phyloP scores from a whole-genome alignment of 2,113 vertebrate species.

The Xenopus borealis region DNA sequence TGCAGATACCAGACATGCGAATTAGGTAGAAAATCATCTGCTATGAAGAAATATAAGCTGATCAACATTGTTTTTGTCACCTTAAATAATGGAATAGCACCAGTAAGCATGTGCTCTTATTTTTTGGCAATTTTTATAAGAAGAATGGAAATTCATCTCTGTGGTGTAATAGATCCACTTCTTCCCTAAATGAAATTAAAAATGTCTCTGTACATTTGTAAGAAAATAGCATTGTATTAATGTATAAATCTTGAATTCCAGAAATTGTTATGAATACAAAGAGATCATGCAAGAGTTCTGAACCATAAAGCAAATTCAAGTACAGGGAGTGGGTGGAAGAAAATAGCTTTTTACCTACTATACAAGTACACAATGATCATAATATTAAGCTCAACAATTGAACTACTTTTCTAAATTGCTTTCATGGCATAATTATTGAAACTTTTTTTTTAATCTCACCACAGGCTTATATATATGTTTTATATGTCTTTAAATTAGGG shows the following conservation, averaged over 20 bases:
- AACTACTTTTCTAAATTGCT: conserved; percentile 43
- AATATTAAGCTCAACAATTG: conserved; percentile 45
- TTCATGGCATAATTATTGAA: conserved; percentile 41
- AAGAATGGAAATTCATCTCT: not conserved
- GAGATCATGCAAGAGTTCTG: conserved; percentile 32
- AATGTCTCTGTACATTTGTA: conserved; percentile 22
- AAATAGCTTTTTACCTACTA: conserved; percentile 42
- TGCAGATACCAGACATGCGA: too few relatives aligned
- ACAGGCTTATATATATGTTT: conserved; percentile 27
- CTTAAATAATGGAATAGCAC: not conserved
- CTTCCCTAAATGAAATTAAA: conserved; percentile 34
- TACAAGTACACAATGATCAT: conserved; percentile 32
- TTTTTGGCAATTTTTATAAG: not conserved
- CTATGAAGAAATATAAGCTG: too few relatives aligned
- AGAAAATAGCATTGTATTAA: conserved; percentile 41
- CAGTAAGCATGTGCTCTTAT: not conserved
- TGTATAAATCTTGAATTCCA: conserved; percentile 40
- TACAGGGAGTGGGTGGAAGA: conserved; percentile 41
- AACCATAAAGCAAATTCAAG: conserved; percentile 43
- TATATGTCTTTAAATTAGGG: conserved; percentile 26
- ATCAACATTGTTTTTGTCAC: not conserved
- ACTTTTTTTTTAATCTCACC: conserved; percentile 24
- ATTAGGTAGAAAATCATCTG: too few relatives aligned
- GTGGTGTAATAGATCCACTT: conserved; percentile 22
- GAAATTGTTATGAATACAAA: conserved; percentile 43